These are phyloP conservation scores for Campoplex nolae DNA, from an alignment of 2,888 invertebrate species.

Conservation along the genomic window DNA sequence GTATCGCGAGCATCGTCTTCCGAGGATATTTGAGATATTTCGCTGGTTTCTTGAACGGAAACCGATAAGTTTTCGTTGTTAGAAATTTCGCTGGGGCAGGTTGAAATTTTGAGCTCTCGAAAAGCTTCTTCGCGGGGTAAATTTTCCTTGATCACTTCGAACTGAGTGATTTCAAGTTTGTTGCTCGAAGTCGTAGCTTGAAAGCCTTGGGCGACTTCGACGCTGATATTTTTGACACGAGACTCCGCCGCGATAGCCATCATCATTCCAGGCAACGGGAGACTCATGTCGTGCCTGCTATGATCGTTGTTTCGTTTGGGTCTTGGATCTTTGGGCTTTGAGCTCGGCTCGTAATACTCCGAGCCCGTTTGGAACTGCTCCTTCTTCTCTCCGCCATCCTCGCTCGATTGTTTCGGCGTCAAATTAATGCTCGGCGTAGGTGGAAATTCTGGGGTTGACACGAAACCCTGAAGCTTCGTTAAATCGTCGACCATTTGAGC, in stretches of 20 bases:
- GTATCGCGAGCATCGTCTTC: not conserved
- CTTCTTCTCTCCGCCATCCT: conserved; percentile 72
- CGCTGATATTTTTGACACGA: conserved; percentile 32
- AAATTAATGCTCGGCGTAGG: conserved; percentile 80
- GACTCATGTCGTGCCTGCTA: conserved; percentile 63
- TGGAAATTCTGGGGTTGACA: conserved; percentile 82
- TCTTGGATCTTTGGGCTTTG: conserved; percentile 68
- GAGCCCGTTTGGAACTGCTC: conserved; percentile 72
- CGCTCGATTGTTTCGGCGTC: conserved; percentile 77
- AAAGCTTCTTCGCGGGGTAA: conserved; percentile 78
- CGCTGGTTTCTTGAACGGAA: conserved; percentile 44
- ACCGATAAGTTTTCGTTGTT: conserved; percentile 60
- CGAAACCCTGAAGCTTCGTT: conserved; percentile 76
- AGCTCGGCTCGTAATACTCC: conserved; percentile 78
- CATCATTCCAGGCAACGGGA: conserved; percentile 60
- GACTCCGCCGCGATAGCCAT: conserved; percentile 27
- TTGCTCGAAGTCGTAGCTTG: conserved; percentile 57
- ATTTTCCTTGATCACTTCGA: conserved; percentile 81
- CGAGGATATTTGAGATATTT: not conserved
- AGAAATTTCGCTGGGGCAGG: conserved; percentile 57
- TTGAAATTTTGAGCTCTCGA: conserved; percentile 78
- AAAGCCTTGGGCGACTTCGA: conserved; percentile 44
- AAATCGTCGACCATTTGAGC: conserved; percentile 74
- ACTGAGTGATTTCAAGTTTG: conserved; percentile 79
- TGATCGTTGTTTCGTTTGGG: conserved; percentile 51